Conservation (phyloP, 2,797 vertebrate genomes). For the Ctenopoma multispine region DNA sequence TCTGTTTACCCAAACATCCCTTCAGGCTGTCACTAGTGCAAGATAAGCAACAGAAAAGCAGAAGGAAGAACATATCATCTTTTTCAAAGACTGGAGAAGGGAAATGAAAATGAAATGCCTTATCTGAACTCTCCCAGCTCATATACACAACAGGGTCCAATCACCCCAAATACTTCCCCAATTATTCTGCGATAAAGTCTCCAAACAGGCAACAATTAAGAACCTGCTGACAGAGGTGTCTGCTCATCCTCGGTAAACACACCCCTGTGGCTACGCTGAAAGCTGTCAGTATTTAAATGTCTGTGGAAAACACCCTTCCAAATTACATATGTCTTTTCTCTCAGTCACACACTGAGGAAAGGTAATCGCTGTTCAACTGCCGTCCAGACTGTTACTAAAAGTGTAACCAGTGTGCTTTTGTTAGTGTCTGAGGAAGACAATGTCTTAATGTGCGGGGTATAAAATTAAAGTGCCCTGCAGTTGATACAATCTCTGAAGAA, state of each 20-base stretch:
- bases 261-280: constrained; percentile 42
- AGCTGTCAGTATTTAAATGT: constrained; percentile 56
- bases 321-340: constrained; percentile 62
- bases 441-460: constrained; percentile 5
- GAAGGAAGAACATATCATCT: constrained; percentile 7
- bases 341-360: constrained; percentile 40
- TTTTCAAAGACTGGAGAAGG: neutral
- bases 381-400: constrained; percentile 43
- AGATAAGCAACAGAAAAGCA: constrained; percentile 59
- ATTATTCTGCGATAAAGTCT: constrained; percentile 22
- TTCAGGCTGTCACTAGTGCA: constrained; percentile 44
- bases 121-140: constrained; percentile 25
- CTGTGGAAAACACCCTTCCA: constrained; percentile 70
- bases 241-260: constrained; percentile 56
- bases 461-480: constrained; percentile 29
- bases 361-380: constrained; percentile 34
- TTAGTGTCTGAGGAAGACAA: constrained; percentile 38
- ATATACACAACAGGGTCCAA: neutral
- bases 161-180: neutral
- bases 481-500: neutral
- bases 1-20: constrained; percentile 55
- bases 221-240: constrained; percentile 68
- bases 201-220: neutral
- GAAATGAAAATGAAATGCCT: neutral
- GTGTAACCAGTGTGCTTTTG: constrained; percentile 21